Conservation (phyloP, 2,113 vertebrate species). For the Bucco capensis region DNA sequence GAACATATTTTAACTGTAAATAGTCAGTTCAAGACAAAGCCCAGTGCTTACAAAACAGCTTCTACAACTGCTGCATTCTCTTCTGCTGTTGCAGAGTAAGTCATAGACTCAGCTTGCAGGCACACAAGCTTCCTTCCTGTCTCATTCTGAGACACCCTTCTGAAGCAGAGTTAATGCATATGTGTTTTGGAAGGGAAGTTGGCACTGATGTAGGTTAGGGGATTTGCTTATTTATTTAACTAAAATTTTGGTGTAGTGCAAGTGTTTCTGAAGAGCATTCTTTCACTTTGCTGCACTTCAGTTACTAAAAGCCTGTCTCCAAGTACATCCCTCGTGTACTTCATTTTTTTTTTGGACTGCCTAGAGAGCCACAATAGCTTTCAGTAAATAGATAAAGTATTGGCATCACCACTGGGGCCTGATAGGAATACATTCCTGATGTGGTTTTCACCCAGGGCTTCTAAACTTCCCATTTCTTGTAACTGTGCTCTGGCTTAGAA, state of each 20-base stretch:
- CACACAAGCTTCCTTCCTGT: background rate
- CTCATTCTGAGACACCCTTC: background rate
- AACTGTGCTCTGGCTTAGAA: background rate
- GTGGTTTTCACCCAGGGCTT: background rate
- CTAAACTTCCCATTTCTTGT: background rate
- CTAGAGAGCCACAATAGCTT: background rate
- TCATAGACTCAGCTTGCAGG: accelerated
- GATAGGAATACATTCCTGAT: background rate
- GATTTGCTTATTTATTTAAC: background rate
- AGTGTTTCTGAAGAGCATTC: background rate
- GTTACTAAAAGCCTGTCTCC: background rate
- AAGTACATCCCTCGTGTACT: background rate
- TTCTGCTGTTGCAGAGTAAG: background rate
- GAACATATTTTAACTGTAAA: background rate
- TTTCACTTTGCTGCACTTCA: background rate
- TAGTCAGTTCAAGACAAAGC: background rate
- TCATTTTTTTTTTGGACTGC: background rate
- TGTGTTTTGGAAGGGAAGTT: background rate
- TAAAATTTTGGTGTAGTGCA: background rate
- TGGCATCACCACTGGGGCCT: background rate
- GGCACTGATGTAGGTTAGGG: background rate
- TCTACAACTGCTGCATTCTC: background rate
- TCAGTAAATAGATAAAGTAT: background rate
- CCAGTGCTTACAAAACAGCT: background rate
- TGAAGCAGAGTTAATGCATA: background rate